Percentiles rank a stretch among this genome's conserved stretches.
phyloP scores from a whole-genome alignment of 2,113 vertebrate species.

The Notechis scutatus region DNA sequence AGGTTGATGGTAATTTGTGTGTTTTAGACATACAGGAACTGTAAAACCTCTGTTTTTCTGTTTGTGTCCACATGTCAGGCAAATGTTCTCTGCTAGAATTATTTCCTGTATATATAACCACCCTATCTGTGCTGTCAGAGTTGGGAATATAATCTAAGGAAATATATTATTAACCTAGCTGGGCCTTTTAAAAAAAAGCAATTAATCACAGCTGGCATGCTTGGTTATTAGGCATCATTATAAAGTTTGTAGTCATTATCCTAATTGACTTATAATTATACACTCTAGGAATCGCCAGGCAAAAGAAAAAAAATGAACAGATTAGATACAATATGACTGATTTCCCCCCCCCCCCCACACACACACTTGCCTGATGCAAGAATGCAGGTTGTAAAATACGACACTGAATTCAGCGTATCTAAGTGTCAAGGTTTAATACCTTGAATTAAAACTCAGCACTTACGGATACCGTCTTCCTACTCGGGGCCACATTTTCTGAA shows the following conservation, averaged over 20 bases:
- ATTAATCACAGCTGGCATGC: neutral
- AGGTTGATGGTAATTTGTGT: neutral
- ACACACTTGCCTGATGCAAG: neutral
- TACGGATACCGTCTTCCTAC: neutral
- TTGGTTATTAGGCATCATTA: neutral
- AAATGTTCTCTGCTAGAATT: neutral
- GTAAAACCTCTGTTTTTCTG: neutral
- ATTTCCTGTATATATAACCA: neutral
- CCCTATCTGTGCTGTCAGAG: neutral
- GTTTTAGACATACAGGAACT: neutral
- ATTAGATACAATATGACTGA: neutral
- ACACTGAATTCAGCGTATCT: neutral
- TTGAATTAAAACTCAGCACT: neutral
- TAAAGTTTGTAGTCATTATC: neutral
- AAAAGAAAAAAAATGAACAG: neutral
- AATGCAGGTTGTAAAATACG: neutral
- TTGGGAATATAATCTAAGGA: neutral
- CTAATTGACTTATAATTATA: neutral
- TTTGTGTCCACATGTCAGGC: neutral
- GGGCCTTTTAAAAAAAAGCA: neutral
- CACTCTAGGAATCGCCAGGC: neutral
- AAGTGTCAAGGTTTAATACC: neutral
- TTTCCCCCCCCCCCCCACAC: neutral
- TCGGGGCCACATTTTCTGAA: neutral
- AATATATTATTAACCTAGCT: too few relatives aligned